A percentile compares a stretch with the other conserved stretches of the same genome.
phyloP scores from a whole-genome alignment of 2,113 vertebrate species.

The Machaerirhynchus nigripectus region DNA sequence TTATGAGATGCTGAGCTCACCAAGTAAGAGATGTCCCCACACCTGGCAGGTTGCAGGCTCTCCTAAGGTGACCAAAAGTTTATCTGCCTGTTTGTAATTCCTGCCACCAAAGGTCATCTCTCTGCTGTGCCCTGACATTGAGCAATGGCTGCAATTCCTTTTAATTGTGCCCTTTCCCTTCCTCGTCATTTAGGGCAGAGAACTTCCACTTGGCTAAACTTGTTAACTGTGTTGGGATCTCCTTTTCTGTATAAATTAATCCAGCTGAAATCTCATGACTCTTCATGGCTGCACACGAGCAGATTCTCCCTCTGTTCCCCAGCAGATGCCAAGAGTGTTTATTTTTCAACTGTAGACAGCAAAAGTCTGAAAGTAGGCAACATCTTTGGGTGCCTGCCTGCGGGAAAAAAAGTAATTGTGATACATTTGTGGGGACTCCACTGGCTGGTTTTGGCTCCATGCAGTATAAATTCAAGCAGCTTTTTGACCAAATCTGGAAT shows the following conservation, averaged over 20 bases:
- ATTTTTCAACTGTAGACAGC: not conserved
- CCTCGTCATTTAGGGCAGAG: slow-evolving; percentile 11
- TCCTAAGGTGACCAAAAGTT: not conserved
- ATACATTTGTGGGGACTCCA: not conserved
- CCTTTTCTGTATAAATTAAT: slow-evolving; percentile 21
- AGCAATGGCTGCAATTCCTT: slow-evolving; percentile 62
- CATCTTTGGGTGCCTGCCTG: not conserved
- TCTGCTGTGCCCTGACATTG: slow-evolving; percentile 36
- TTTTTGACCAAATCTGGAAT: not conserved
- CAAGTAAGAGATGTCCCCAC: not conserved
- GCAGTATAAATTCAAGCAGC: not conserved
- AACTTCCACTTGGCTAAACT: slow-evolving; percentile 60
- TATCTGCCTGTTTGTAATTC: slow-evolving; percentile 36
- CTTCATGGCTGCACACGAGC: not conserved
- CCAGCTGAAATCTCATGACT: not conserved
- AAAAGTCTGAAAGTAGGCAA: not conserved
- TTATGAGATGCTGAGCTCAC: not conserved
- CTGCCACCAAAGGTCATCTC: not conserved
- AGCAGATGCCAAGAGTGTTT: not conserved
- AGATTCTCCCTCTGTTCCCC: not conserved
- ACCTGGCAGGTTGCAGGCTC: not conserved
- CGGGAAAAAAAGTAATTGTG: not conserved
- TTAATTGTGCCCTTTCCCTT: not conserved
- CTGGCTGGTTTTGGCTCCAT: not conserved
- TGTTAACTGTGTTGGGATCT: slow-evolving; percentile 51